These are phyloP conservation scores for Tangara arthus DNA, from an alignment of 2,797 vertebrate species.

Conservation along the genomic window DNA sequence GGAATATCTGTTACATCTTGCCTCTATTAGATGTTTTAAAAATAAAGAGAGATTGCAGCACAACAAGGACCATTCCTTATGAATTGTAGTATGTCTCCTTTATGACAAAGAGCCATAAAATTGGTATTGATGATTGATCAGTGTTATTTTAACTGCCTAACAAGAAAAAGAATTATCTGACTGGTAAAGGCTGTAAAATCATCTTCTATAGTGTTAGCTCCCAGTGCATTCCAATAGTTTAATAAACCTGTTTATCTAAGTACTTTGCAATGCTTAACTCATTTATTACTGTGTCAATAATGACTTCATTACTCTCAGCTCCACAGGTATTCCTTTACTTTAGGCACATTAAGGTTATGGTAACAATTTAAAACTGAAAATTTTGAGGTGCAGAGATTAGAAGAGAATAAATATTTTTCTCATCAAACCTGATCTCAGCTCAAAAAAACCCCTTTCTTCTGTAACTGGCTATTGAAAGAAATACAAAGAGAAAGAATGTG, in stretches of 20 bases:
- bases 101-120: conserved; percentile 5
- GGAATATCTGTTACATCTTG: background rate
- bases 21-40: background rate
- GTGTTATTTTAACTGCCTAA: background rate
- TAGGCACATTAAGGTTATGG: background rate
- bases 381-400: background rate
- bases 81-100: background rate
- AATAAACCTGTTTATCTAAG: background rate
- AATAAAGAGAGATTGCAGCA: background rate
- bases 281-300: background rate
- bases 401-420: background rate
- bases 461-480: background rate
- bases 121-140: background rate
- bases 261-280: background rate
- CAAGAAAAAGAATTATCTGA: background rate
- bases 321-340: background rate
- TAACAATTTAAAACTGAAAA: background rate
- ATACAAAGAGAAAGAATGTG: background rate
- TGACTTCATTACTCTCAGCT: background rate
- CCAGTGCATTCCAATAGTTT: background rate
- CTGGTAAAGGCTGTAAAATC: background rate
- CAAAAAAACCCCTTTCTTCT: accelerated
- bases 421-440: background rate
- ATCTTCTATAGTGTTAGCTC: background rate
- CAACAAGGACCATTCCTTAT: background rate